These are phyloP conservation scores for Notolabrus celidotus DNA, from an alignment of 2,797 vertebrate genomes.

Conservation along the genomic window DNA sequence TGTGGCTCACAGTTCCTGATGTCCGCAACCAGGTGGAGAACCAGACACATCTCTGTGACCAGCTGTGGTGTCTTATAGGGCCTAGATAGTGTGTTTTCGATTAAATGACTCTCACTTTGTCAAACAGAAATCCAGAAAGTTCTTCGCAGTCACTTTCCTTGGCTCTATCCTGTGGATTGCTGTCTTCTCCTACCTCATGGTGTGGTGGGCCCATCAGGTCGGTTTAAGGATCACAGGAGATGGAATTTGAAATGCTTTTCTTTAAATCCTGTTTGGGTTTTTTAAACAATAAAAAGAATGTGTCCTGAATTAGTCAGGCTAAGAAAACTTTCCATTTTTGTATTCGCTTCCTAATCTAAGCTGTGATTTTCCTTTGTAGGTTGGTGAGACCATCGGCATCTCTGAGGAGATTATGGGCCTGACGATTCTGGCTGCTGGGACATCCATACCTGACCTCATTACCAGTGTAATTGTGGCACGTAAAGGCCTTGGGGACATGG, in stretches of 20 bases:
- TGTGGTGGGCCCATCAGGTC: slow-evolving; percentile 99
- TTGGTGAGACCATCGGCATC: slow-evolving; percentile 97
- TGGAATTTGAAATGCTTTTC: not conserved
- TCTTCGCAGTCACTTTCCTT: slow-evolving; percentile 91
- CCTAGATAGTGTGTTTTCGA: not conserved
- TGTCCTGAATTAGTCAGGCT: no score
- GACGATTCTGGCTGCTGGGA: slow-evolving; percentile 96
- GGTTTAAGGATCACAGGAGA: slow-evolving; percentile 29
- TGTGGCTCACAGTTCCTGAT: slow-evolving; percentile 96
- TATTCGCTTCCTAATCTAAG: slow-evolving; percentile 4
- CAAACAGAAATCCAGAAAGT: slow-evolving; percentile 88
- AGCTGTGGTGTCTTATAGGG: not conserved
- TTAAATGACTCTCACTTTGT: slow-evolving; percentile 26
- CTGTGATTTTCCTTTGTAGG: slow-evolving; percentile 76
- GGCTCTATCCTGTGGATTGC: slow-evolving; percentile 95
- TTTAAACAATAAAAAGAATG: no score
- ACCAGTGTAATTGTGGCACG: slow-evolving; percentile 98
- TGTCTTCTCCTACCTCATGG: slow-evolving; percentile 96
- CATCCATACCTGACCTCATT: slow-evolving; percentile 97
- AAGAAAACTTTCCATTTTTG: slow-evolving; percentile 14
- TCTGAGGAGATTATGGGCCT: slow-evolving; percentile 98
- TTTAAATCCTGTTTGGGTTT: no score
- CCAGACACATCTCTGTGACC: not conserved
- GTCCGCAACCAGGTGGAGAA: slow-evolving; percentile 91
- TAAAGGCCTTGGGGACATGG: slow-evolving; percentile 98